Percentiles rank a stretch among this genome's conserved stretches.
Conservation (phyloP, 2,113 vertebrate species). For the Bufo bufo region DNA sequence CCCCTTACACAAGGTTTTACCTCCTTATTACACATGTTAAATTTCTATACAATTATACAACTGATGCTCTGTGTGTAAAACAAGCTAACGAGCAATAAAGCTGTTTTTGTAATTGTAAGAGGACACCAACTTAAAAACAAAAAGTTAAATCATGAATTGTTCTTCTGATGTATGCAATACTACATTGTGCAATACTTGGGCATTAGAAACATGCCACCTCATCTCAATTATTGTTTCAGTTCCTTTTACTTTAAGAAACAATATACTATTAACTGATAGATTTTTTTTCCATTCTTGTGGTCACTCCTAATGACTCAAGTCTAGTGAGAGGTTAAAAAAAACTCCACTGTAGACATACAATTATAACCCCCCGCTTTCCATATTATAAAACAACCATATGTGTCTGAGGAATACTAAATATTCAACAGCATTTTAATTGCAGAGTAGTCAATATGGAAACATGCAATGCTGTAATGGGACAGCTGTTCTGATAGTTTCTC, state of each 20-base stretch:
- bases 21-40: background rate
- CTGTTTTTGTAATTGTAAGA: background rate
- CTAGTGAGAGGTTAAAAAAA: background rate
- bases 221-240: slow-evolving; percentile 10
- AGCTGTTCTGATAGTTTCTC: background rate
- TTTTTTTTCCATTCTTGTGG: slow-evolving; percentile 1
- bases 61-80: no score
- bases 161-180: background rate
- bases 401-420: background rate
- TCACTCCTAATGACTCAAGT: background rate
- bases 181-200: slow-evolving; percentile 1
- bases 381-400: slow-evolving; percentile 3
- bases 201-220: background rate
- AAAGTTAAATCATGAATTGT: background rate
- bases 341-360: background rate
- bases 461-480: background rate
- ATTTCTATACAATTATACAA: background rate
- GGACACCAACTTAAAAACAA: background rate
- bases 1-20: background rate
- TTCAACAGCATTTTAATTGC: slow-evolving; percentile 3
- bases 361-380: background rate
- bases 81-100: background rate
- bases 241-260: slow-evolving; percentile 7
- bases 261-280: slow-evolving; percentile 22
- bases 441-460: background rate